Evolutionary conservation across 2,888 invertebrate species (phyloP).

Genomic region (Leptarthrus brevirostris): DNA sequence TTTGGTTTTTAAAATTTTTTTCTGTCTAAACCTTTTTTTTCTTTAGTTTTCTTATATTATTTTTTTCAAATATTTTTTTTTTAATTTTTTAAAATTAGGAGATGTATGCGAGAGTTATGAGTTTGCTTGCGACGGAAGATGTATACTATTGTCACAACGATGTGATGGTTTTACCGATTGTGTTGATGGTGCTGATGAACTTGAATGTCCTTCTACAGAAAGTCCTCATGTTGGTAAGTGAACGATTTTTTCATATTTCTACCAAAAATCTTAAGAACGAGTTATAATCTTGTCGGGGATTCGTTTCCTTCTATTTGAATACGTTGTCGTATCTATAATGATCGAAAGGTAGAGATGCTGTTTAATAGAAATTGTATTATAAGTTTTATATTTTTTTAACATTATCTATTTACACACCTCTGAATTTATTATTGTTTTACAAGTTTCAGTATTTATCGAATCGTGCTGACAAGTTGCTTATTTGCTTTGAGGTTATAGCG

Average conservation of each 20-base stretch:
- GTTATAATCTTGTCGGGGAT: too few species aligned
- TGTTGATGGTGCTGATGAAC: slow-evolving; percentile 74
- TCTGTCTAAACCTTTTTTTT: slow-evolving; percentile 16
- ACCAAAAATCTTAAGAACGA: too few species aligned
- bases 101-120: slow-evolving; percentile 65
- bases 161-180: slow-evolving; percentile 75
- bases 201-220: slow-evolving; percentile 67
- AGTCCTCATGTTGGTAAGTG: background rate
- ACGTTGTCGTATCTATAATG: too few species aligned
- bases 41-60: background rate
- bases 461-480: too few species aligned
- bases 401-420: too few species aligned
- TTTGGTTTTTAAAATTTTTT: slow-evolving; percentile 47
- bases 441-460: too few species aligned
- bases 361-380: too few species aligned
- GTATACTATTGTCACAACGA: slow-evolving; percentile 69
- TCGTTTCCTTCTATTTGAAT: too few species aligned
- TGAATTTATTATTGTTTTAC: too few species aligned
- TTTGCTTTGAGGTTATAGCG: too few species aligned
- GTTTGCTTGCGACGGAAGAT: slow-evolving; percentile 74
- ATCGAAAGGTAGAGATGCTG: too few species aligned
- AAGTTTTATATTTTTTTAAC: too few species aligned
- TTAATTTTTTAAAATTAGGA: slow-evolving; percentile 35
- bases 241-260: background rate
- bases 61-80: slow-evolving; percentile 46